Evolutionary conservation across 2,888 invertebrate genomes (phyloP), one percentile per base, ranked within the genome.

Genomic region (Neoscelio sp.): DNA sequence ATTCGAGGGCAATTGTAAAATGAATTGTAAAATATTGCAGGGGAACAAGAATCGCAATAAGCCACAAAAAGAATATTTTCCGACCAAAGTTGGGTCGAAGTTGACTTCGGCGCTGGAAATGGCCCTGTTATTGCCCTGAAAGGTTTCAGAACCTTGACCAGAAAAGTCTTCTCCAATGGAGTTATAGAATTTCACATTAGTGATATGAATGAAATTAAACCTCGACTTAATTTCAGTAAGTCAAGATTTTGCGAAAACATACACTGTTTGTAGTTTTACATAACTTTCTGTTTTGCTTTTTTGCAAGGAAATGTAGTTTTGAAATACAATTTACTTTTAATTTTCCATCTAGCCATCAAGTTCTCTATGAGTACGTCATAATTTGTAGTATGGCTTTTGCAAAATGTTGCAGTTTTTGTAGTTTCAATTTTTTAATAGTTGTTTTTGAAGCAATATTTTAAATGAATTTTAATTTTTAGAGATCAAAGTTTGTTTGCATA

Each of bases 81-180:
- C 0, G 95, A 96, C 60, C 95, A 95, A 89, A 95, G 96, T 8
- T 98, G 97, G 97, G 92, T 96, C 2, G 98, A 98, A 91, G 90
- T 96, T 7, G 97, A 97, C 87, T 90, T 95, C 60, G 95, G 96
- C 0, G 96, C 95, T 56, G 98, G 98, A 0, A 96, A 95, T 91
- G 97, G 97, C 0, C 95, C 97, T 0, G 91, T 94, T 0, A 84
- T 96, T 44, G 95, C 95, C 0, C 90, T 97, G 2, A 97, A 96
- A 91, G 95, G 94, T 60, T 97, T 96, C 87, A 92, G 96, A 67
- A 94, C 95, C 7, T 87, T 97, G 42, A 94, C 94, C 0, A 93
- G 94, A 82, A 91, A 95, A 85, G 93, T 95, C 89, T 96, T 96
- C 88, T 93, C 94, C 67, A 97, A 96, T 86, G 95, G 95, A 35